phyloP scores from a whole-genome alignment of 2,113 vertebrate genomes.

The Brachypteracias leptosomus region DNA sequence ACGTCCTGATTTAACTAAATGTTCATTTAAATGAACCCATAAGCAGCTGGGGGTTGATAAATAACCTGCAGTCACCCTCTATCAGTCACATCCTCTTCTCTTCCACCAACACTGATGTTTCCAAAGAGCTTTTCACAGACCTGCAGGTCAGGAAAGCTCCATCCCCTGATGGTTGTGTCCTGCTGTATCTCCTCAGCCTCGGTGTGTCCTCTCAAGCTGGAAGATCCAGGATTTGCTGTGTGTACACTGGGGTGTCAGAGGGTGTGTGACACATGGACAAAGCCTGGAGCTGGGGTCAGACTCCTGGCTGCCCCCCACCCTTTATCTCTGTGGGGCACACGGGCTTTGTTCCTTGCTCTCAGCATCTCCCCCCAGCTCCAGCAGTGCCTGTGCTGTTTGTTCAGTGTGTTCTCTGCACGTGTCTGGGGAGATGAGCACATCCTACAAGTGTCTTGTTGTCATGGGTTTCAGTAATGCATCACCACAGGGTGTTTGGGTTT shows the following conservation, averaged over 20 bases:
- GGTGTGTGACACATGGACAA: accelerated
- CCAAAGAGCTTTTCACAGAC: background rate
- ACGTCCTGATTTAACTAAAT: background rate
- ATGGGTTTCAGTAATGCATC: background rate
- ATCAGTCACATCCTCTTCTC: background rate
- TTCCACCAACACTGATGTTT: accelerated
- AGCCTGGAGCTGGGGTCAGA: background rate
- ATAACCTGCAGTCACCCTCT: background rate
- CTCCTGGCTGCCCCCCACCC: background rate
- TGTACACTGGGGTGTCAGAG: background rate
- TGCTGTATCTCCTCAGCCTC: background rate
- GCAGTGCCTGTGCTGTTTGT: background rate
- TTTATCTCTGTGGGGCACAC: background rate
- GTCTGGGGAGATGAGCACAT: background rate
- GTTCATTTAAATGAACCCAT: background rate
- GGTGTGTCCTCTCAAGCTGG: background rate
- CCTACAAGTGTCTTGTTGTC: background rate
- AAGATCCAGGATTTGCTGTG: background rate
- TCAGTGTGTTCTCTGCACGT: background rate
- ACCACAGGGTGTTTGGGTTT: background rate
- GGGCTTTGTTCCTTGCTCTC: background rate
- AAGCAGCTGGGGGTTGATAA: background rate
- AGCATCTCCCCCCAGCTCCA: background rate
- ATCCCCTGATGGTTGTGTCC: accelerated
- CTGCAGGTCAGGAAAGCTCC: background rate